These are phyloP conservation scores for Ischnura elegans DNA, from an alignment of 2,888 invertebrate species.

Conservation along the genomic window DNA sequence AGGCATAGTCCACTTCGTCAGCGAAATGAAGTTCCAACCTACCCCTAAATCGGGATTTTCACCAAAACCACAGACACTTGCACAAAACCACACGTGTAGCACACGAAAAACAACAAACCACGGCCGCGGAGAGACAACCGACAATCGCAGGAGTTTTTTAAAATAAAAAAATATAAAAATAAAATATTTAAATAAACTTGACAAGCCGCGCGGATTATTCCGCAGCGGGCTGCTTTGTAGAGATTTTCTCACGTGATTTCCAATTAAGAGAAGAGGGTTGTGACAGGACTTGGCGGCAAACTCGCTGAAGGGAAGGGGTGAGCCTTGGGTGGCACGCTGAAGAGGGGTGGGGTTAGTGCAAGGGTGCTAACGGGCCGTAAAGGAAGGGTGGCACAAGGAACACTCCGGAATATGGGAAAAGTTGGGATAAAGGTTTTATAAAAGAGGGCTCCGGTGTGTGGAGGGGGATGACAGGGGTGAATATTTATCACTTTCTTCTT, in stretches of 20 bases:
- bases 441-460: neutral
- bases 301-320: neutral
- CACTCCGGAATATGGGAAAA: constrained; percentile 9
- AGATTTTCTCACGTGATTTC: constrained; percentile 64
- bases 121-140: neutral
- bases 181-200: neutral
- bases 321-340: no score
- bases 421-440: constrained; percentile 16
- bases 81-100: neutral
- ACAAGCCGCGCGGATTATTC: constrained; percentile 34
- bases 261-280: constrained; percentile 59
- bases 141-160: neutral
- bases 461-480: neutral
- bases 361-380: neutral
- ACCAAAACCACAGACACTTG: neutral
- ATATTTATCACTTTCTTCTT: constrained; percentile 51
- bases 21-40: no score
- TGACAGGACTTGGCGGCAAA: neutral
- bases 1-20: no score
- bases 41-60: neutral
- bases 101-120: neutral
- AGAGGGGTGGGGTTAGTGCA: neutral
- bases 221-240: constrained; percentile 1
- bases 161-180: no score
- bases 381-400: neutral